A percentile compares a stretch with the other conserved stretches of the same genome.
These are phyloP conservation scores for Myotis brandtii DNA, from an alignment of 2,113 vertebrate species.

Conservation along the genomic window DNA sequence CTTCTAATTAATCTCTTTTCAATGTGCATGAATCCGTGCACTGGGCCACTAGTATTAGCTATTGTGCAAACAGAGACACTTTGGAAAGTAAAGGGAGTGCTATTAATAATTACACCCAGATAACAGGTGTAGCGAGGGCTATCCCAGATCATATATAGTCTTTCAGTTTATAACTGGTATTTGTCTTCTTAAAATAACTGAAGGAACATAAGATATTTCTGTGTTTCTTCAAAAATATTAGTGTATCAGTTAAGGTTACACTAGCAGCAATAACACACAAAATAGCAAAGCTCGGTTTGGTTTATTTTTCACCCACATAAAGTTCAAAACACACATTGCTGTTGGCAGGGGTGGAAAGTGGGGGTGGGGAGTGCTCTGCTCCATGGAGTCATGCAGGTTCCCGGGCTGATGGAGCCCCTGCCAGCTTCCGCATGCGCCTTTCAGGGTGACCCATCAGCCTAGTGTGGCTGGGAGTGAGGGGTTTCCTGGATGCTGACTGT, in stretches of 20 bases:
- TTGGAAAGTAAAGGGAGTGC: constrained; percentile 16
- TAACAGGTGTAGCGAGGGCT: constrained; percentile 42
- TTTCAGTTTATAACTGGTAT: constrained; percentile 61
- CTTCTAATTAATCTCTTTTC: too few species aligned
- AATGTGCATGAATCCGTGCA: too few species aligned
- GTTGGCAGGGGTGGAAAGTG: not conserved
- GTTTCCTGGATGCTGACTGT: not conserved
- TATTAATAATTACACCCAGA: constrained; percentile 68
- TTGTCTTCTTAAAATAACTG: constrained; percentile 64
- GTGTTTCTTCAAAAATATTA: constrained; percentile 58
- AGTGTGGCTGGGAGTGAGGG: not conserved
- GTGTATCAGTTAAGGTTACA: not conserved
- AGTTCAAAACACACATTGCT: not conserved
- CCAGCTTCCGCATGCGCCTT: not conserved
- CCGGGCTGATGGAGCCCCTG: not conserved
- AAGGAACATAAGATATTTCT: constrained; percentile 51
- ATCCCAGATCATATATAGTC: constrained; percentile 60
- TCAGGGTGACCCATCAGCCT: not conserved
- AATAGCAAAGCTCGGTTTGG: not conserved
- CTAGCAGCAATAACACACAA: not conserved
- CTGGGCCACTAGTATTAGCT: not conserved
- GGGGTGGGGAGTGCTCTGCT: not conserved
- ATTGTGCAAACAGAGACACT: constrained; percentile 25
- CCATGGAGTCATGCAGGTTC: not conserved
- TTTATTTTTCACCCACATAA: not conserved